Percentiles rank a stretch among this genome's conserved stretches.
Evolutionary conservation across 23 tunicate species (phyloP).

Genomic region (Styela clava): DNA sequence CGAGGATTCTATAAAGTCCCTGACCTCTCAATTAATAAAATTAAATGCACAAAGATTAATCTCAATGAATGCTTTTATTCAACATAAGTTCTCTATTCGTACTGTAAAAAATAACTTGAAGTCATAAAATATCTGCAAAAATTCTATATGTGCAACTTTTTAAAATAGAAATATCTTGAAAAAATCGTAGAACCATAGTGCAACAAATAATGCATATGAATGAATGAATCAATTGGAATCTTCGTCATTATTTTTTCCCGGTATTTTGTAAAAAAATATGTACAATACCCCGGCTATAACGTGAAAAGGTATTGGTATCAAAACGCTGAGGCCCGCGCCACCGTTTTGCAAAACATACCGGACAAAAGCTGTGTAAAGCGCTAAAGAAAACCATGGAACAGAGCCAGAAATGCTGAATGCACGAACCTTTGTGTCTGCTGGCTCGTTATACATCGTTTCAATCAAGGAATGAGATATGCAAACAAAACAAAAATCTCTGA

Average conservation of each 20-base stretch:
- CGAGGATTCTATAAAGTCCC: too few species aligned
- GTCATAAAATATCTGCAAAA: too few species aligned
- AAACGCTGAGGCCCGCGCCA: neutral
- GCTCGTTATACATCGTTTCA: neutral
- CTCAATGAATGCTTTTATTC: too few species aligned
- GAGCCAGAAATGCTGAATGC: conserved; percentile 16
- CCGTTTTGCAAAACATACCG: neutral
- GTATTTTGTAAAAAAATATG: neutral
- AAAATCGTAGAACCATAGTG: too few species aligned
- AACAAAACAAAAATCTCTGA: conserved; percentile 23
- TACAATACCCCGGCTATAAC: conserved; percentile 5
- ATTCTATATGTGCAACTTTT: too few species aligned
- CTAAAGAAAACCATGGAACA: conserved; percentile 13
- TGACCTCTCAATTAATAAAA: too few species aligned
- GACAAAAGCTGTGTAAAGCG: neutral
- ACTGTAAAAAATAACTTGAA: too few species aligned
- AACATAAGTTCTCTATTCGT: too few species aligned
- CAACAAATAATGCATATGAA: too few species aligned
- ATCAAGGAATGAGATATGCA: conserved; percentile 18
- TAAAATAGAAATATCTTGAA: too few species aligned
- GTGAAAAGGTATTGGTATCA: conserved; percentile 26
- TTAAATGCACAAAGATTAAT: too few species aligned
- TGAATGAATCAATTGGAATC: too few species aligned
- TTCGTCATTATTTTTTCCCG: neutral
- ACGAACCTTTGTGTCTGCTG: conserved; percentile 2